Conservation (phyloP, 2,888 invertebrate genomes). For the Clistopyga incitator region DNA sequence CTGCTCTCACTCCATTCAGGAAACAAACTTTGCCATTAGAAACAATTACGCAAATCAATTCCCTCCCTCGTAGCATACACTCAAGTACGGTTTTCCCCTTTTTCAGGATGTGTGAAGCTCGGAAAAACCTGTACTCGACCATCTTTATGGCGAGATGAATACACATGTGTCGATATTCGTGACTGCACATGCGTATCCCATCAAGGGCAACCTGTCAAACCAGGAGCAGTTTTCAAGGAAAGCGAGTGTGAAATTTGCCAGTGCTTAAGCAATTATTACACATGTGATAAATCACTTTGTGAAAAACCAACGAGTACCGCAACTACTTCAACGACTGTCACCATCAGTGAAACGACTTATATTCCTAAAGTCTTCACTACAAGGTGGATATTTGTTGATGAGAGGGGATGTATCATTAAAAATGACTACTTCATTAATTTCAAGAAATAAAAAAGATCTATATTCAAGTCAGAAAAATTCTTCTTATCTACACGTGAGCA, state of each 20-base stretch:
- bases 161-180: conserved; percentile 89
- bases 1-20: too few relatives aligned
- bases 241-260: conserved; percentile 91
- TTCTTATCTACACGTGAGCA: too few relatives aligned
- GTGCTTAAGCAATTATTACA: conserved; percentile 91
- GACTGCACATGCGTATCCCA: conserved; percentile 92
- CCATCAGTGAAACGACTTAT: neutral
- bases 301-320: conserved; percentile 40
- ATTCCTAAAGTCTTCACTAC: neutral
- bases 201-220: conserved; percentile 89
- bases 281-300: conserved; percentile 88
- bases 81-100: neutral
- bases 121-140: conserved; percentile 86
- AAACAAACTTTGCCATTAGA: too few relatives aligned
- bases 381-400: conserved; percentile 1
- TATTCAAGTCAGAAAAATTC: too few relatives aligned
- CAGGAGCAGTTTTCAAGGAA: conserved; percentile 88
- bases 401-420: too few relatives aligned
- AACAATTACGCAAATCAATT: too few relatives aligned
- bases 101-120: conserved; percentile 71
- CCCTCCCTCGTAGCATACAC: too few relatives aligned
- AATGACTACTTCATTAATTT: too few relatives aligned
- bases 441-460: too few relatives aligned
- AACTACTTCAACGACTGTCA: neutral
- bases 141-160: conserved; percentile 89